These are phyloP conservation scores for Anastrepha ludens DNA, from an alignment of 1,140 invertebrate species.

Conservation along the genomic window DNA sequence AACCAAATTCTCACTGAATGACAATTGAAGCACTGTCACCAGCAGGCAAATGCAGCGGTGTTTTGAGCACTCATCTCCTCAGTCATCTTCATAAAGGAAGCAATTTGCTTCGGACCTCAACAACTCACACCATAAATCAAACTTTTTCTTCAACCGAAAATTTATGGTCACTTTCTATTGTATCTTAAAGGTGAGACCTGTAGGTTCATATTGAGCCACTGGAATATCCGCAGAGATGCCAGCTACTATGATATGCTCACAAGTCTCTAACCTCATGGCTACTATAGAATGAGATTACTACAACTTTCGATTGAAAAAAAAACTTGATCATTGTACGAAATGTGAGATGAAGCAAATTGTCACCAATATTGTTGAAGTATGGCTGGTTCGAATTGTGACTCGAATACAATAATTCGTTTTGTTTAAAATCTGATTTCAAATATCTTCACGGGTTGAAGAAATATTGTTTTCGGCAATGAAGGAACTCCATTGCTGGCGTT, in stretches of 20 bases:
- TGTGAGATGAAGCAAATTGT: neutral
- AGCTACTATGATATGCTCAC: neutral
- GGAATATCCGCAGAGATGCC: neutral
- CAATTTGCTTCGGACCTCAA: neutral
- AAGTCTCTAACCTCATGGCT: too few relatives aligned
- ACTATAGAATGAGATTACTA: neutral
- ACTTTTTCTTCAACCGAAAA: neutral
- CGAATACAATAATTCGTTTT: neutral
- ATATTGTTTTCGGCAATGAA: neutral
- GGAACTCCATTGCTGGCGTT: conserved; percentile 27
- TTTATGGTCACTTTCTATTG: neutral
- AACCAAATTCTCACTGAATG: neutral
- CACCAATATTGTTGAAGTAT: neutral
- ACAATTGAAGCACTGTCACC: neutral
- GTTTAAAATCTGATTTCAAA: neutral
- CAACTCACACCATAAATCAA: conserved; percentile 14
- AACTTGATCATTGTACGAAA: neutral
- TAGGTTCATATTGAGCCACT: neutral
- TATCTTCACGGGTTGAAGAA: neutral
- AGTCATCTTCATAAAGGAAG: neutral
- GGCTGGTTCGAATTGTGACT: conserved; percentile 14
- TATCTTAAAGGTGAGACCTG: neutral
- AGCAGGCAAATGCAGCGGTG: conserved; percentile 18
- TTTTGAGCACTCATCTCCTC: conserved; percentile 23
- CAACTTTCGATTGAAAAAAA: neutral